Base-by-base conservation (phyloP, 2,113 vertebrate species). In the Chionodraco myersi region DNA sequence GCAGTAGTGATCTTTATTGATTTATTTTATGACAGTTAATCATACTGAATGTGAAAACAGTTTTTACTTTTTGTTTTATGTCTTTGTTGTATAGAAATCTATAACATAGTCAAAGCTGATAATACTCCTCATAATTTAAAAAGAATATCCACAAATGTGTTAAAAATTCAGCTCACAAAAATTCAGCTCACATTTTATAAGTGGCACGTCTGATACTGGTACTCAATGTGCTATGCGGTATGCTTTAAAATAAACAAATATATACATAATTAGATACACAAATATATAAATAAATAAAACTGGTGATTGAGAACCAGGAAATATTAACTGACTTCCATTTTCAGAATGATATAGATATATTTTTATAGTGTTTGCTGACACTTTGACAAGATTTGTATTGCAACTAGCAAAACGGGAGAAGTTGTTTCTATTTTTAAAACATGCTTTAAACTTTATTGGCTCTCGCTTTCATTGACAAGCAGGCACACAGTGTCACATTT, bases 351-450 rank as follows among this genome's bases (percentile, higher is more conserved):
- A 91, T 75, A 73, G 77, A 77, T 93, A 83, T 95, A 94, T 95
- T 94, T 95, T 94, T 94, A 78, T 94, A 94, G 71, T 58, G 82
- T 77, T 75, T 82, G 86, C 74, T 78, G 71, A 64, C 74, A 80
- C 77, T 70, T 82, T 23, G 68, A 77, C 77, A 71, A 80, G 86
- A 86, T 94, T 94, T 93, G 61, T 90, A 91, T 83, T 75, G 77
- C 82, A 80, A 83, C 52, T 70, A 78, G 73, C 41, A 87, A 53
- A 85, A 86, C 15, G 12, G 79, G 76, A 85, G 53, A 90, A 67
- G 61, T 21, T 54, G 41, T 83, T 82, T 89, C 90, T 92, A 91
- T 93, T 94, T 93, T 94, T 92, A 83, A 91, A 80, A 89, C 65
- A 74, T 84, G 90, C 90, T 92, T 93, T 92, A 91, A 88, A 86